Evolutionary conservation across 2,888 invertebrate species (phyloP).

Genomic region (Leptinotarsa tumamoca): DNA sequence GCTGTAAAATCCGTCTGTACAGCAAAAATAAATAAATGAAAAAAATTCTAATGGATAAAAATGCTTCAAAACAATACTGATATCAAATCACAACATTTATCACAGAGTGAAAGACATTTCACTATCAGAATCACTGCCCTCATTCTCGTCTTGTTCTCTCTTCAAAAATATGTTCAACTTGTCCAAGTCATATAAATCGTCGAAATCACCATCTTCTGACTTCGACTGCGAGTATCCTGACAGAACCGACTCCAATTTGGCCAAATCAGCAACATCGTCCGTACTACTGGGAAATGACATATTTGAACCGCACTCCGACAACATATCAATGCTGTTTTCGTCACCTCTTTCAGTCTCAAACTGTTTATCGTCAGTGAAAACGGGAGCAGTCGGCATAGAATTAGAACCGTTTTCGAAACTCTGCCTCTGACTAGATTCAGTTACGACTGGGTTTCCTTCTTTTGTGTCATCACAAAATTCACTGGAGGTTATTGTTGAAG

Average conservation of each 20-base stretch:
- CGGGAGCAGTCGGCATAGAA: background rate
- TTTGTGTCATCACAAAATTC: background rate
- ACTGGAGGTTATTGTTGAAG: background rate
- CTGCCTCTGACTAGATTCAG: background rate
- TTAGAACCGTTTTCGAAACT: background rate
- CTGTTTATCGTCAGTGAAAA: background rate
- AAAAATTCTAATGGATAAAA: no score
- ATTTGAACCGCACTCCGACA: background rate
- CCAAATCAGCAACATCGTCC: background rate
- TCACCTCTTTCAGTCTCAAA: background rate
- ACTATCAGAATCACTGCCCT: constrained; percentile 13
- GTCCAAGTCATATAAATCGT: constrained; percentile 41
- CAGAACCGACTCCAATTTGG: background rate
- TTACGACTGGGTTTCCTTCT: background rate
- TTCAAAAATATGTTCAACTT: constrained; percentile 40
- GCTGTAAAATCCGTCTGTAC: no score
- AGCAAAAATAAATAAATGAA: no score
- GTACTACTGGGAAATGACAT: background rate
- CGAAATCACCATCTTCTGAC: background rate
- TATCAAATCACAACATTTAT: background rate
- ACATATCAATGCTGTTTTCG: background rate
- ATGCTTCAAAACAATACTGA: no score
- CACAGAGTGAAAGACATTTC: constrained; percentile 6
- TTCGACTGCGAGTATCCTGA: background rate
- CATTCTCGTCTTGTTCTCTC: constrained; percentile 23